Evolutionary conservation across 2,113 vertebrate species (phyloP), one percentile per base, ranked within the genome.

Genomic region (Chunga burmeisteri): DNA sequence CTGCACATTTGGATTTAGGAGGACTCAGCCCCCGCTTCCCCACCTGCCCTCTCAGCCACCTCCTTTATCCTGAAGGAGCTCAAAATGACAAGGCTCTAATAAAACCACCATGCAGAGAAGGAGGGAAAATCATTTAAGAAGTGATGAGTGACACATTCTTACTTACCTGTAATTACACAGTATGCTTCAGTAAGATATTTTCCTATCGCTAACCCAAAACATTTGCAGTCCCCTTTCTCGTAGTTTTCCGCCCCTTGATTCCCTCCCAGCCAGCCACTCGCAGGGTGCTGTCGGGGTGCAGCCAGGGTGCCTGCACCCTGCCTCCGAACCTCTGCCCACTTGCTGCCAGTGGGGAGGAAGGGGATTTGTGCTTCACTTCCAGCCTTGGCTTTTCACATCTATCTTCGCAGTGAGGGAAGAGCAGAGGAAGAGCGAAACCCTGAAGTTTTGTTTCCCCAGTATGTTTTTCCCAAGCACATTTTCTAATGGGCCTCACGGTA

Each of bases 71-170:
- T 55, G 40, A 79, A 72, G 23, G 34, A 93, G 30, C 49, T 88
- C 30, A 53, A 72, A 83, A 70, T 66, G 42, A 62, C 72, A 86
- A 66, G 55, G 46, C 50, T 96, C 19, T 80, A 70, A 94, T 62
- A 88, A 86, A 83, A 25, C 25, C 22, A 27, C 55, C 50, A 30
- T 3, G 1, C 55, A 66, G 67, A 49, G 79, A 86, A 90, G 0
- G 3, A 88, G 50, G 71, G 53, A 58, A 90, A 94, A 77, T 86
- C 26, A 77, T 92, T 90, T 88, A 46, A 77, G 86, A 65, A 62
- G 65, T 62, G 63, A 91, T 90, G 95, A 95, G 49, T 62, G 95
- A 95, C 86, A 92, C 40, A 29, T 81, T 92, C 38, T 42, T 83
- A 79, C 81, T 85, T 79, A 73, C 77, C 85, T 75, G 58, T 83